phyloP scores from a whole-genome alignment of 2,888 invertebrate species.

The Agrochola circellaris region DNA sequence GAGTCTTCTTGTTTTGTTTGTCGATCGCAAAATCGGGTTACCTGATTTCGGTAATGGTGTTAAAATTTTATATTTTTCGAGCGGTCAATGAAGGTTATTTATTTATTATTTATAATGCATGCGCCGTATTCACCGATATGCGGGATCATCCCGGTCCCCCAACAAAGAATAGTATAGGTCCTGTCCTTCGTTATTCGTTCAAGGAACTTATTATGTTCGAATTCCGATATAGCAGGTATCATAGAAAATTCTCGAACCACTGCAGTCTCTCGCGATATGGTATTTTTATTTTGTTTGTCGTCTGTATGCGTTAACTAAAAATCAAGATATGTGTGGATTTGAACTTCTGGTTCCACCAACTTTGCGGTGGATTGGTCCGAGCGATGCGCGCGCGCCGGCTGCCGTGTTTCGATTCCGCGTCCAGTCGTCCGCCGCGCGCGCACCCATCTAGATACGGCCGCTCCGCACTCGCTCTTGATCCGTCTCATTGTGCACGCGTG shows the following conservation, averaged over 20 bases:
- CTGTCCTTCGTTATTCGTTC: neutral
- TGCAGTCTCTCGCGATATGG: neutral
- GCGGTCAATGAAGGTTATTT: conserved; percentile 65
- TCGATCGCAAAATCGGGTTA: conserved; percentile 58
- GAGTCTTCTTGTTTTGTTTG: conserved; percentile 34
- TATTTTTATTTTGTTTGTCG: neutral
- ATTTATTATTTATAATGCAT: conserved; percentile 45
- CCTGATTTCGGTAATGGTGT: conserved; percentile 63
- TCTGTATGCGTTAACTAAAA: neutral
- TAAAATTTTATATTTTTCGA: conserved; percentile 58
- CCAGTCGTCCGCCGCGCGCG: conserved; percentile 65
- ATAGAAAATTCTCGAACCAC: neutral
- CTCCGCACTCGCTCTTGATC: conserved; percentile 76
- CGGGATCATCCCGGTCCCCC: conserved; percentile 62
- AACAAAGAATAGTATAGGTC: neutral
- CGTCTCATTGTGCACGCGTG: conserved; percentile 78
- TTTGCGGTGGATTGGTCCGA: conserved; percentile 19
- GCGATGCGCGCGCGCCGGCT: conserved; percentile 65
- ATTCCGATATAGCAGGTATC: neutral
- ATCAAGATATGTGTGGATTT: conserved; percentile 15
- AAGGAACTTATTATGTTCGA: neutral
- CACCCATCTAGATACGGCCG: conserved; percentile 62
- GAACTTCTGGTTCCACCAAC: conserved; percentile 28
- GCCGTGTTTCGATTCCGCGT: conserved; percentile 61
- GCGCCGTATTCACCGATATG: conserved; percentile 52